phyloP scores from a whole-genome alignment of 2,888 invertebrate genomes.

The Aphodius sticticus region DNA sequence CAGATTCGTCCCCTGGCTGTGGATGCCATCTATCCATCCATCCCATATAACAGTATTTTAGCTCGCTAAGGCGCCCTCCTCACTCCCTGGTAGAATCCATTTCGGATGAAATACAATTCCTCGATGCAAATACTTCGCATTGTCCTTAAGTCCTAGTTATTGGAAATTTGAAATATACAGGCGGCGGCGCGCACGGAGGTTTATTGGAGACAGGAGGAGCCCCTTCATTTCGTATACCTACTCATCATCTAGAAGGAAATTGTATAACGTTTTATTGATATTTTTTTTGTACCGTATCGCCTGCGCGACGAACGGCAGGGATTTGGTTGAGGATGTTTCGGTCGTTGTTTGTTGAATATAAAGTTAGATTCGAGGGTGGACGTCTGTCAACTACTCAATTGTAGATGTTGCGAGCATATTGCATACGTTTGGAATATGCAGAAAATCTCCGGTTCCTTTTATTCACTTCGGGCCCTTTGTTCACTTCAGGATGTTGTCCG shows the following conservation, averaged over 20 bases:
- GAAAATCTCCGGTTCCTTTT: too few species aligned
- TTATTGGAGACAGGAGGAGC: background rate
- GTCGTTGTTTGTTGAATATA: background rate
- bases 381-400: too few species aligned
- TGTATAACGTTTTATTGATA: background rate
- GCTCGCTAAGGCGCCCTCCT: background rate
- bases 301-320: too few species aligned
- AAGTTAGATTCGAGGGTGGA: too few species aligned
- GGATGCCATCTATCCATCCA: background rate
- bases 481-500: too few species aligned
- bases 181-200: background rate
- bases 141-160: background rate
- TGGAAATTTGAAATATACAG: background rate
- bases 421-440: too few species aligned
- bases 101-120: background rate
- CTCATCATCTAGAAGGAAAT: background rate
- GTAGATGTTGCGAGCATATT: too few species aligned
- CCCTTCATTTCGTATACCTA: background rate
- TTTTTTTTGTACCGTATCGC: background rate
- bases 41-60: background rate
- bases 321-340: background rate
- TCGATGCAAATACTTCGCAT: background rate
- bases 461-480: too few species aligned
- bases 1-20: background rate
- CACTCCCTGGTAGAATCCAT: background rate